Base-by-base conservation (phyloP, 2,888 invertebrate genomes). In the Agrotis puta region DNA sequence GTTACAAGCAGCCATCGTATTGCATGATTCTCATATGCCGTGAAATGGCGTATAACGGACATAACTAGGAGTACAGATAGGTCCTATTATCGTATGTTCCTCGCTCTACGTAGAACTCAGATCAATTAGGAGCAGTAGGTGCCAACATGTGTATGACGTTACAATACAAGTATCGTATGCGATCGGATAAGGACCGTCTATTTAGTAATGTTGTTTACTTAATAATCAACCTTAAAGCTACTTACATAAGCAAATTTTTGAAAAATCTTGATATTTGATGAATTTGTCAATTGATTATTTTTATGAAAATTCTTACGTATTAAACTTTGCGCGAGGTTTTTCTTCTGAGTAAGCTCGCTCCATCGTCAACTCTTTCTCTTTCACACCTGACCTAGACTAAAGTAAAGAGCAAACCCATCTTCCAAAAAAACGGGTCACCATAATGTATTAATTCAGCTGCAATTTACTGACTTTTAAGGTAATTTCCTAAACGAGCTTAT, bases 81-180 rank as follows among this genome's bases (percentile, higher is more conserved):
- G 43, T 43, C 22, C 13, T 22, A 33, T 56, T 54, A 48, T 50
- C 43, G 33, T 45, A 43, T 56, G 18, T 56, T 56, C 16, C n/a
- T 56, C 43, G 22, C n/a, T 64, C 9, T 20, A 45, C 54, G 18
- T 22, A 48, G 16, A 56, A 50, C 43, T 48, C 43, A 11, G 45
- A 74, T 64, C 74, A 74, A 74, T 74, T 50, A 64, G 64, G 13
- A 20, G 43, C 22, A 33, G 0, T 56, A 33, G 43, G 7, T 64
- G 50, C 20, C 20, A 18, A 57, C 18, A 18, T 20, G 16, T 20
- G 16, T 24, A 48, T 27, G 39, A 48, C 27, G 24, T 24, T 39
- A 14, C 9, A 54, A 39, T 39, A 14, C 9, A 54, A 18, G 7
- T 45, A 51, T 70, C 48, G 14, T 14, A 22, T 16, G 16, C 20